Conservation (phyloP, 1,140 invertebrate genomes). For the Anthonomus grandis region DNA sequence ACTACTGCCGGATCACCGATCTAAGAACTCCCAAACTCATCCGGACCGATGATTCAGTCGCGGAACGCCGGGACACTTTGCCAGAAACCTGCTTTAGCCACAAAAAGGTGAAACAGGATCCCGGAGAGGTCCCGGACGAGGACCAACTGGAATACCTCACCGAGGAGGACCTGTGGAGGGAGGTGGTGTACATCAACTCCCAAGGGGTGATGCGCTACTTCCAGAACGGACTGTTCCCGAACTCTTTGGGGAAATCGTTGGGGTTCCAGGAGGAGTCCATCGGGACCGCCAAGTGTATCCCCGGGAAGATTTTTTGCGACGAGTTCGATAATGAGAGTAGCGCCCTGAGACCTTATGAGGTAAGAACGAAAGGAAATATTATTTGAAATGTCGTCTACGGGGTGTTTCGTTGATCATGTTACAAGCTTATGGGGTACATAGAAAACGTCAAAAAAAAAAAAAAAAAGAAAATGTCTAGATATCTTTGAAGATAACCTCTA, state of each 20-base stretch:
- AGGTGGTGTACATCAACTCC: conserved; percentile 34
- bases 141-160: not conserved
- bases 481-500: too few species aligned
- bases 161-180: conserved; percentile 28
- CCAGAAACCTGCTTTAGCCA: conserved; percentile 29
- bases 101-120: conserved; percentile 9
- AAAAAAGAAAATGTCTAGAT: too few species aligned
- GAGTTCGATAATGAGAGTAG: conserved; percentile 29
- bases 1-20: conserved; percentile 30
- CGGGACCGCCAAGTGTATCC: conserved; percentile 27
- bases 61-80: conserved; percentile 28
- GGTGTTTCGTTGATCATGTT: too few species aligned
- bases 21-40: conserved; percentile 32
- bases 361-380: too few species aligned
- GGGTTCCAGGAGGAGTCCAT: conserved; percentile 30
- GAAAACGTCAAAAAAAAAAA: too few species aligned
- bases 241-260: conserved; percentile 31
- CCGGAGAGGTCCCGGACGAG: not conserved
- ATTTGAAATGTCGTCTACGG: too few species aligned
- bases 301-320: conserved; percentile 39
- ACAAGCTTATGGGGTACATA: too few species aligned
- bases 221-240: conserved; percentile 35
- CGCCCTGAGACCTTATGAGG: conserved; percentile 23
- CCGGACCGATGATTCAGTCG: conserved; percentile 2
- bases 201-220: conserved; percentile 39